Evolutionary conservation across 1,140 invertebrate genomes (phyloP).

Genomic region (Philotrypesis tridentata): DNA sequence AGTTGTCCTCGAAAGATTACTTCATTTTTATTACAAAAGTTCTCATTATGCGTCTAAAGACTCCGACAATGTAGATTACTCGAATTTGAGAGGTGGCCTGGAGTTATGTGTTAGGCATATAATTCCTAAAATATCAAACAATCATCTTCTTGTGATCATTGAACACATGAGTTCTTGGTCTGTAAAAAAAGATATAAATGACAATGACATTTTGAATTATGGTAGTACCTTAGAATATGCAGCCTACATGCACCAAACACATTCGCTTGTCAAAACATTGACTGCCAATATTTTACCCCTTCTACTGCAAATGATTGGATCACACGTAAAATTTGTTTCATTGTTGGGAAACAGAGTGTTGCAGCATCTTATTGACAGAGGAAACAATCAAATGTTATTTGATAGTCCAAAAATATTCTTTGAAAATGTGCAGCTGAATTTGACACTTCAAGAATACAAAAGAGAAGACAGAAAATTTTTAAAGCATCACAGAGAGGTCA

Average conservation of each 20-base stretch:
- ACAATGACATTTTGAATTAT: conserved; percentile 66
- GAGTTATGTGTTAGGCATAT: conserved; percentile 71
- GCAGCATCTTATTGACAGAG: conserved; percentile 75
- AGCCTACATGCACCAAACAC: conserved; percentile 69
- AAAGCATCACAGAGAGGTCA: conserved; percentile 69
- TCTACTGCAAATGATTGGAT: conserved; percentile 72
- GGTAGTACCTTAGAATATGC: conserved; percentile 73
- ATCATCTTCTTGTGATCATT: conserved; percentile 66
- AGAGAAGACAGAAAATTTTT: conserved; percentile 73
- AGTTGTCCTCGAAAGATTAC: conserved; percentile 67
- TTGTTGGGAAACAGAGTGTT: conserved; percentile 75
- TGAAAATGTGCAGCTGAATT: conserved; percentile 66
- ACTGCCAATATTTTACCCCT: conserved; percentile 69
- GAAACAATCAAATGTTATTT: conserved; percentile 71
- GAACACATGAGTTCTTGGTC: conserved; percentile 67
- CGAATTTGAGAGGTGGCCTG: conserved; percentile 56
- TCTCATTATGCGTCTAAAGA: conserved; percentile 54
- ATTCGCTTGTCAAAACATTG: conserved; percentile 67
- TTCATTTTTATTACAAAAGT: conserved; percentile 71
- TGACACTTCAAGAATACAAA: conserved; percentile 65
- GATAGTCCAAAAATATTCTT: conserved; percentile 75
- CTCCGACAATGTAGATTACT: conserved; percentile 36
- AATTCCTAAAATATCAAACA: conserved; percentile 67
- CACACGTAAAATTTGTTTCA: conserved; percentile 68
- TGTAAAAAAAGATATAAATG: conserved; percentile 59